A percentile compares a stretch with the other conserved stretches of the same genome.
These are phyloP conservation scores for Anolis apletophallus DNA, from an alignment of 2,797 vertebrate genomes.

Conservation along the genomic window DNA sequence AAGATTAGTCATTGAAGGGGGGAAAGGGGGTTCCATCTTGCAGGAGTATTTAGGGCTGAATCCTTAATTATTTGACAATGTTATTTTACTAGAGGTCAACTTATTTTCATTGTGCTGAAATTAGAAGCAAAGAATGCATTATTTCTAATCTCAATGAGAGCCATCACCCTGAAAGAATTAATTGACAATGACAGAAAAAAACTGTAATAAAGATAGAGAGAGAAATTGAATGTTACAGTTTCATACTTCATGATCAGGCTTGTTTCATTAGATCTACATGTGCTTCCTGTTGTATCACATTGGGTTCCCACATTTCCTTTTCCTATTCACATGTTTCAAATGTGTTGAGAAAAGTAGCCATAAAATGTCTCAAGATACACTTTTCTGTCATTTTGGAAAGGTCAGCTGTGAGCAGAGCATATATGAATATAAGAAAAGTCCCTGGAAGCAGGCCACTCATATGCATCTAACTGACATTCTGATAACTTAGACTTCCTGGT, in stretches of 20 bases:
- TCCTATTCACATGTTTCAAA: not conserved
- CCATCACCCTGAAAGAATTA: constrained; percentile 32
- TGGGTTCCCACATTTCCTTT: not conserved
- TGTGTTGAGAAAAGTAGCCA: not conserved
- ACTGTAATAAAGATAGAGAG: constrained; percentile 7
- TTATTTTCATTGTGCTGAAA: constrained; percentile 60
- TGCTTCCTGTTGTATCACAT: not conserved
- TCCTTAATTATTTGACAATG: constrained; percentile 55
- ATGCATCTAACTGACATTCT: not conserved
- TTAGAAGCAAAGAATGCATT: constrained; percentile 24
- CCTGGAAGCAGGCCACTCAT: not conserved
- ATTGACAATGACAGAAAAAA: constrained; percentile 44
- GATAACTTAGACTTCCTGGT: not conserved
- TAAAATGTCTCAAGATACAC: not conserved
- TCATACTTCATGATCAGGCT: constrained; percentile 23
- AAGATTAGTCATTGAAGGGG: constrained; percentile 68
- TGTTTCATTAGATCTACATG: constrained; percentile 20
- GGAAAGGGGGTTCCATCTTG: constrained; percentile 52
- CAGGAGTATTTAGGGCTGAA: constrained; percentile 62
- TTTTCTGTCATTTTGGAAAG: constrained; percentile 14
- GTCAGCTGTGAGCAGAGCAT: not conserved
- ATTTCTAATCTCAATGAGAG: constrained; percentile 40
- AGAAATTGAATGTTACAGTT: constrained; percentile 21
- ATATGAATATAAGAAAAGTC: not conserved
- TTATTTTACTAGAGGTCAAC: constrained; percentile 65